Evolutionary conservation across 2,888 invertebrate genomes (phyloP).

Genomic region (Andrena bicolor): DNA sequence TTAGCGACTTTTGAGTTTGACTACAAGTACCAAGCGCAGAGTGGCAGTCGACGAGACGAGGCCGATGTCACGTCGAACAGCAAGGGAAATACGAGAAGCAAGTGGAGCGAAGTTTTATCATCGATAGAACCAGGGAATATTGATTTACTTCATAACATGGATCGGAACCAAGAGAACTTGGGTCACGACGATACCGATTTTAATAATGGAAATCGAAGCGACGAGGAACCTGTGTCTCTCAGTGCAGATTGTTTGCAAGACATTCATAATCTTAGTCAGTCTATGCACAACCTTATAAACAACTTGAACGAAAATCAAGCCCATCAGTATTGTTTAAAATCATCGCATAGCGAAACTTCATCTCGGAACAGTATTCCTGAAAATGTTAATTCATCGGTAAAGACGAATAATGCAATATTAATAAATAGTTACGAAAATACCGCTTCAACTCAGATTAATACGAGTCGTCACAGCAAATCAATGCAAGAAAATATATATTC

Average conservation of each 20-base stretch:
- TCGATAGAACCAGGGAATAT: constrained; percentile 31
- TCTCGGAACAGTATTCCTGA: constrained; percentile 72
- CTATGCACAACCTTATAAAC: constrained; percentile 74
- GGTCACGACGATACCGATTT: constrained; percentile 65
- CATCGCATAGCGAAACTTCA: constrained; percentile 65
- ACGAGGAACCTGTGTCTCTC: constrained; percentile 70
- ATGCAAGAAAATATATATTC: constrained; percentile 30
- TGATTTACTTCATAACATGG: constrained; percentile 14
- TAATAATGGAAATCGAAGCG: constrained; percentile 66
- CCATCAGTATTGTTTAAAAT: constrained; percentile 38
- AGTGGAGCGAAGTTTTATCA: constrained; percentile 44
- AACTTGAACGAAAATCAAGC: constrained; percentile 66
- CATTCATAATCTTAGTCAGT: constrained; percentile 72
- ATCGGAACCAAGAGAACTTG: constrained; percentile 24
- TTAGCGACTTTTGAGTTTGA: constrained; percentile 81
- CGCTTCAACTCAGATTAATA: constrained; percentile 15
- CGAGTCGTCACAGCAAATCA: neutral
- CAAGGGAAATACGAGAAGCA: constrained; percentile 51
- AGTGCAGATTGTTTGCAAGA: constrained; percentile 75
- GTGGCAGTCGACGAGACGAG: constrained; percentile 54
- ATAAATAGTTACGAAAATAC: constrained; percentile 39
- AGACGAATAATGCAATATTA: constrained; percentile 24
- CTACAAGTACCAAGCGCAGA: constrained; percentile 73
- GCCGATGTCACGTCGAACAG: constrained; percentile 49
- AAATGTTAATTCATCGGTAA: constrained; percentile 46